Base-by-base conservation (phyloP, 2,888 invertebrate genomes). In the Aphidoletes aphidimyza region DNA sequence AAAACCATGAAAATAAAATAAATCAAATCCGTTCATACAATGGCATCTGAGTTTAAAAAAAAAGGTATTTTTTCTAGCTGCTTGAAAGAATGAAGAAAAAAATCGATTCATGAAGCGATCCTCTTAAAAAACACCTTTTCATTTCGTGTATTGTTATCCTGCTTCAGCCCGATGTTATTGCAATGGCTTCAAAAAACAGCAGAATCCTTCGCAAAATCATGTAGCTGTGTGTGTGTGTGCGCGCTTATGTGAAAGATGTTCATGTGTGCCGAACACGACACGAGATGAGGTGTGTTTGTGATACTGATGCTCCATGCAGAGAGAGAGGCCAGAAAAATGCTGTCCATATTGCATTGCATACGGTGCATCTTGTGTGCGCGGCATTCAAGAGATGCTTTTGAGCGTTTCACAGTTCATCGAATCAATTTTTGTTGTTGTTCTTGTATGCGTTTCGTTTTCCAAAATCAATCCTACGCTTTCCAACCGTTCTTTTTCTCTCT, bases 121-220 rank as follows among this genome's bases (percentile, higher is more conserved):
- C 69, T 69, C 69, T 69, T 69, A 37, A 81, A 78, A 81, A 81
- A 81, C 81, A 81, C 81, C 81, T 81, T 81, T 81, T 81, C 81
- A 81, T 81, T 81, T 81, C 37, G 22, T 37, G n/a, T 36, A 37
- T 81, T 37, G 81, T 36, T 37, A 81, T 81, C 81, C 81, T 37
- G 81, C n/a, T 37, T 37, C 81, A n/a, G n/a, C 37, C 69, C 69
- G 69, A 69, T 69, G 69, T 69, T 69, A 69, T 69, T 69, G 69
- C 69, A 81, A 81, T 37, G 81, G 81, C 69, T 81, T 37, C 81
- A 78, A 78, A 17, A 78, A 59, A 36, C 36, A 36, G 19, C 36
- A 5, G 78, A 37, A 81, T 81, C 81, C 81, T 81, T 81, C 37
- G 81, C 81, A 81, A 81, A 81, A 37, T 81, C 81, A 78, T 78